A percentile compares a stretch with the other conserved stretches of the same genome.
phyloP scores from a whole-genome alignment of 1,140 invertebrate species.

The Drosophila bifasciata region DNA sequence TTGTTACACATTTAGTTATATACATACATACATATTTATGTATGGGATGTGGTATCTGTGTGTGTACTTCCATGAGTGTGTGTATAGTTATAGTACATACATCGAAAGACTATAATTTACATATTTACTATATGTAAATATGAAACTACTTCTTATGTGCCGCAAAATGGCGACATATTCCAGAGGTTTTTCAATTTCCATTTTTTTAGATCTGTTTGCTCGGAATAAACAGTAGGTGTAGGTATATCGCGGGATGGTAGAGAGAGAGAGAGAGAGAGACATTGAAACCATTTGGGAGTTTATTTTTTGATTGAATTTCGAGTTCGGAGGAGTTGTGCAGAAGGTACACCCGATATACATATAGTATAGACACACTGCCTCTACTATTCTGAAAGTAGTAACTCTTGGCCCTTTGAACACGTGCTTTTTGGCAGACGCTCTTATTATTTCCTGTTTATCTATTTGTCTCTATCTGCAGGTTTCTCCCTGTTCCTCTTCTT shows the following conservation, averaged over 20 bases:
- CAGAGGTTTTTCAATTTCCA: not conserved
- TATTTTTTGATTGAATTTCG: constrained; percentile 49
- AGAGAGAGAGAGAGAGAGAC: constrained; percentile 41
- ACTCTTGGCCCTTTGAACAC: constrained; percentile 70
- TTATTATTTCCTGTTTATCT: constrained; percentile 2
- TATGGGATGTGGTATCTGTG: constrained; percentile 6
- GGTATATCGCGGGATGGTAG: not conserved
- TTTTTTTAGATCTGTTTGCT: constrained; percentile 2
- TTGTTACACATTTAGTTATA: constrained; percentile 71
- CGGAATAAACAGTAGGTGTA: constrained; percentile 9
- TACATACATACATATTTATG: constrained; percentile 7
- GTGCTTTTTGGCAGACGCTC: not conserved
- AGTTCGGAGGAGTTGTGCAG: constrained; percentile 16
- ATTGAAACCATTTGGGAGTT: constrained; percentile 69
- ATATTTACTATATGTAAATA: constrained; percentile 24
- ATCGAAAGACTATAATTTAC: constrained; percentile 44
- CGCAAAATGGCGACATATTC: constrained; percentile 50
- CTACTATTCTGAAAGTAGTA: constrained; percentile 49
- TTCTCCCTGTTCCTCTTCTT: constrained; percentile 8
- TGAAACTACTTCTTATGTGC: constrained; percentile 35
- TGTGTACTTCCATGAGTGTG: constrained; percentile 17
- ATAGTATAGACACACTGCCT: constrained; percentile 10
- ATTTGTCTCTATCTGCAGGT: constrained; percentile 6
- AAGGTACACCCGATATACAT: constrained; percentile 6
- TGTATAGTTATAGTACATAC: constrained; percentile 55